Conservation (phyloP, 1,140 invertebrate genomes). For the Sarcophaga peregrina region DNA sequence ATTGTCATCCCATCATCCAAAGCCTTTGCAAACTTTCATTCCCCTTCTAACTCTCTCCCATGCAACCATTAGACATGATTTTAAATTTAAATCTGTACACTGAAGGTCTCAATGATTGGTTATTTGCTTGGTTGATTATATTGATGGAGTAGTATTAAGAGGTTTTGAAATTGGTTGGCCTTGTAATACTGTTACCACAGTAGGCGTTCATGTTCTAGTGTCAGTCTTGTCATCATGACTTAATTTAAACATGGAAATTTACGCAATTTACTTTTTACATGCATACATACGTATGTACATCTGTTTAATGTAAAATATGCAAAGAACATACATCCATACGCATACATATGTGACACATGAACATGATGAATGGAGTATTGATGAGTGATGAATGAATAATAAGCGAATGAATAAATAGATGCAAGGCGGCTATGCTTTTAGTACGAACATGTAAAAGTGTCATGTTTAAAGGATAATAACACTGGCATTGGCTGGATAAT, state of each 20-base stretch:
- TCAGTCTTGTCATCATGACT: not conserved
- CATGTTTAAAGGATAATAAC: not conserved
- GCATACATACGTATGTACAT: too few species aligned
- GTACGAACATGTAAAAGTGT: not conserved
- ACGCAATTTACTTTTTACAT: constrained; percentile 22
- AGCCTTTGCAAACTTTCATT: not conserved
- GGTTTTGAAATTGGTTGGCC: too few species aligned
- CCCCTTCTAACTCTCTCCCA: not conserved
- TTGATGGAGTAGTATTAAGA: too few species aligned
- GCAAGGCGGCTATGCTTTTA: too few species aligned
- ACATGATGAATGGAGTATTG: not conserved
- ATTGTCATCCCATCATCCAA: not conserved
- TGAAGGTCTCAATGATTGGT: not conserved
- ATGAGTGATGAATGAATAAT: not conserved
- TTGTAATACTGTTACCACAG: not conserved
- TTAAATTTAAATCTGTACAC: constrained; percentile 1
- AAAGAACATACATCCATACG: not conserved
- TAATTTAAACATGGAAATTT: constrained; percentile 14
- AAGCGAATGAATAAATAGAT: not conserved
- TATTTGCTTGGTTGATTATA: too few species aligned
- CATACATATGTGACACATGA: not conserved
- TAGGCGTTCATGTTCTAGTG: not conserved
- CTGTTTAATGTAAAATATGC: constrained; percentile 8
- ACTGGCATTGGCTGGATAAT: not conserved
- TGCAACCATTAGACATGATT: not conserved